Evolutionary conservation across 2,113 vertebrate species (phyloP).

Genomic region (Antechinus flavipes): DNA sequence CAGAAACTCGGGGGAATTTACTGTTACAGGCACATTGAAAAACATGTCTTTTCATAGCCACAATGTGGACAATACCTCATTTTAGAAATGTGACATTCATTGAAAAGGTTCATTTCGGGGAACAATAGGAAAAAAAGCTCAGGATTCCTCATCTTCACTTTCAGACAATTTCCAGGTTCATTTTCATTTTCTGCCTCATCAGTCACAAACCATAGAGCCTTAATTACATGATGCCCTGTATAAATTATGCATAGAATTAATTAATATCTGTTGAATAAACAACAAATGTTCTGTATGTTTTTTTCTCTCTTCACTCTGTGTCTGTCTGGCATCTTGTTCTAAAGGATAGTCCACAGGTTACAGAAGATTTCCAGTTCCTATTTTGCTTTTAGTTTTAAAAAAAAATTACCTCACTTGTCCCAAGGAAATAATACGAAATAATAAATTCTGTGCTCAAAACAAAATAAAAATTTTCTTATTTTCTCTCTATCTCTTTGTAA

Average conservation of each 20-base stretch:
- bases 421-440: neutral
- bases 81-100: slow-evolving; percentile 14
- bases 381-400: neutral
- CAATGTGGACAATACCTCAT: neutral
- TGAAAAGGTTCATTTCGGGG: neutral
- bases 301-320: neutral
- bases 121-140: neutral
- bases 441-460: neutral
- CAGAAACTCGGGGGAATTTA: neutral
- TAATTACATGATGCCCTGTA: neutral
- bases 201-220: neutral
- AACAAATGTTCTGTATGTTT: neutral
- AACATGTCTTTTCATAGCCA: neutral
- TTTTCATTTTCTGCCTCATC: neutral
- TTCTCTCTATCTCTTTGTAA: neutral
- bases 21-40: slow-evolving; percentile 1
- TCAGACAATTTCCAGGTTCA: neutral
- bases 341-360: neutral
- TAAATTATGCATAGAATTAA: neutral
- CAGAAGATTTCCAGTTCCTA: neutral
- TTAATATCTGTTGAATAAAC: neutral
- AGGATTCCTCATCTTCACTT: neutral
- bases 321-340: neutral
- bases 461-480: neutral
- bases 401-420: neutral